Evolutionary conservation across 2,888 invertebrate genomes (phyloP).

Genomic region (Trissolcus brochymenae): DNA sequence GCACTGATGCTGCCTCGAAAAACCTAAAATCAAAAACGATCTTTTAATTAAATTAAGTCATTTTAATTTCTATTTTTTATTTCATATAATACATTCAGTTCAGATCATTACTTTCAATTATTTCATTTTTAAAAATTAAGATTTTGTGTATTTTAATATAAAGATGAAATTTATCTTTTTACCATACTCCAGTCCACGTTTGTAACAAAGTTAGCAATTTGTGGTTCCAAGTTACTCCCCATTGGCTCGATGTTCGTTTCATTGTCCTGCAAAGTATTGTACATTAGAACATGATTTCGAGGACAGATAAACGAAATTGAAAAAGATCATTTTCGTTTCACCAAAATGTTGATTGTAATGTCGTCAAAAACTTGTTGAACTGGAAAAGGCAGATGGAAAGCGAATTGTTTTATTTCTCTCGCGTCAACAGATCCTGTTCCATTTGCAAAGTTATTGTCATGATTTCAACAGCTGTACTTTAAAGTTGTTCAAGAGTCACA

Average conservation of each 20-base stretch:
- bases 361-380: not conserved
- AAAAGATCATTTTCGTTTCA: not conserved
- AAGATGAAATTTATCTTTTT: conserved; percentile 30
- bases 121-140: not conserved
- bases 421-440: not conserved
- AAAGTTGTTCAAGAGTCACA: no score
- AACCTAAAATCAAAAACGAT: conserved; percentile 66
- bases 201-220: conserved; percentile 45
- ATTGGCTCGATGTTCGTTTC: conserved; percentile 60
- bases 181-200: conserved; percentile 73
- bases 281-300: conserved; percentile 16
- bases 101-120: not conserved
- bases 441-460: no score
- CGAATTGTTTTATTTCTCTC: not conserved
- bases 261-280: conserved; percentile 65
- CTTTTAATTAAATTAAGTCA: conserved; percentile 2
- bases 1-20: conserved; percentile 74
- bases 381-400: not conserved
- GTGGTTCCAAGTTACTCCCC: conserved; percentile 52
- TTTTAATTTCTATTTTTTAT: not conserved
- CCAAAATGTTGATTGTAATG: not conserved
- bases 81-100: no score
- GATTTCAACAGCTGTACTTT: no score
- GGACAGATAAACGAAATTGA: not conserved
- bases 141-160: not conserved